Base-by-base conservation (phyloP, 2,797 vertebrate genomes). In the Myoxocephalus aenaeus region DNA sequence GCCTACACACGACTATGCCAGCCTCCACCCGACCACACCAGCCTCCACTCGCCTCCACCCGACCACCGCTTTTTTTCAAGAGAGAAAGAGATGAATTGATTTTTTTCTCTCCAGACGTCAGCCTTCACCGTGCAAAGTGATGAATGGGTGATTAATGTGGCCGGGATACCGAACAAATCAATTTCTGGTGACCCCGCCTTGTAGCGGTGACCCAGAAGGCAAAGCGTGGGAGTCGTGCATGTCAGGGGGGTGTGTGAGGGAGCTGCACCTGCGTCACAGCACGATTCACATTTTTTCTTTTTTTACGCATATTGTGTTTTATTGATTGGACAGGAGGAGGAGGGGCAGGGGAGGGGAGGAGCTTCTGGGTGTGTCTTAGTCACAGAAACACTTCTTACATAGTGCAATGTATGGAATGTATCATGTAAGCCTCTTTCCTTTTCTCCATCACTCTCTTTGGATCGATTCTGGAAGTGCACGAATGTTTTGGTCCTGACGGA, bases 131-230 rank as follows among this genome's bases (percentile, higher is more conserved):
- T 0, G 66, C 38, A 50, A 81, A 10, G 44, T 64, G 78, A 80
- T 85, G 86, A 86, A 86, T 76, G 79, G 79, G 22, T 80, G 81
- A 87, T 85, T 50, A 50, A 50, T 80, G 81, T 48, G 57, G 70
- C 70, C 9, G 64, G 14, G 80, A 77, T 12, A 75, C 25, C 6
- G 70, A 80, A 83, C 79, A 78, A 86, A 90, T 89, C 80, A 79
- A 86, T 90, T 82, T 82, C 34, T 80, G 82, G 63, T 84, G 86
- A 87, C 86, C 84, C n/a, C n/a, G 22, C 10, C 80, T 79, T 82
- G 80, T 82, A 73, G 81, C 59, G 7, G 27, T 63, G 89, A 90
- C 90, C 86, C 78, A 73, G 75, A 56, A 69, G 79, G 42, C 69
- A 56, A 17, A 20, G 70, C n/a, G 42, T 66, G 77, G 79, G 83